phyloP scores from a whole-genome alignment of 2,888 invertebrate genomes.

The Drosophila testacea region DNA sequence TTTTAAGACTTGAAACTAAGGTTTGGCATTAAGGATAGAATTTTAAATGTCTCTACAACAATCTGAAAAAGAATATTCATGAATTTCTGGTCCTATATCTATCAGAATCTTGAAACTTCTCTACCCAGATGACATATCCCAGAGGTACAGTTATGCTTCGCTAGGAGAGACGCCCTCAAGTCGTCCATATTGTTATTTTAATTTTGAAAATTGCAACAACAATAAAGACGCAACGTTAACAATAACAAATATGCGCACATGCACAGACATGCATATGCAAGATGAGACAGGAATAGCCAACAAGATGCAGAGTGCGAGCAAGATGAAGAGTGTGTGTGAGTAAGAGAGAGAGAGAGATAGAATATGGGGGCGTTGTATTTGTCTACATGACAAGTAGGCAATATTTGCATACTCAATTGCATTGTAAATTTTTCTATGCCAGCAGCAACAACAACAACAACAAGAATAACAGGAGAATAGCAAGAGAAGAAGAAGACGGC shows the following conservation, averaged over 20 bases:
- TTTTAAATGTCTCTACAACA: too few species aligned
- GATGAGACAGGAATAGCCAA: conserved; percentile 15
- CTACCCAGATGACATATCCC: neutral
- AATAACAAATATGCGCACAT: conserved; percentile 57
- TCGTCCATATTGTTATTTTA: conserved; percentile 73
- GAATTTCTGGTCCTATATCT: too few species aligned
- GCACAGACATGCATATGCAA: conserved; percentile 46
- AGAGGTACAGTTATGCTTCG: conserved; percentile 60
- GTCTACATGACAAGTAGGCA: conserved; percentile 82
- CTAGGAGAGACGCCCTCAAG: conserved; percentile 17
- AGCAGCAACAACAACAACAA: conserved; percentile 23
- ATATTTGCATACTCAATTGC: conserved; percentile 85
- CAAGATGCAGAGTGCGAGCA: conserved; percentile 1
- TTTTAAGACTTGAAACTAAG: too few species aligned
- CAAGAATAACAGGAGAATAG: neutral
- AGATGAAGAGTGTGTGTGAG: conserved; percentile 1
- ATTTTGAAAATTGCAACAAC: conserved; percentile 77
- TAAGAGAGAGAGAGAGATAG: conserved; percentile 5
- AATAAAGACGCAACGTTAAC: conserved; percentile 62
- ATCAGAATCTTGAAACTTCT: neutral
- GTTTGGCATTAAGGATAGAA: too few species aligned
- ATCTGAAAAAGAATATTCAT: too few species aligned
- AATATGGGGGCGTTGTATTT: conserved; percentile 60
- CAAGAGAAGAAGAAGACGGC: conserved; percentile 1
- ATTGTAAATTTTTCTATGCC: conserved; percentile 83